Conservation (phyloP, 1,140 invertebrate genomes). For the Leptinotarsa defecta region DNA sequence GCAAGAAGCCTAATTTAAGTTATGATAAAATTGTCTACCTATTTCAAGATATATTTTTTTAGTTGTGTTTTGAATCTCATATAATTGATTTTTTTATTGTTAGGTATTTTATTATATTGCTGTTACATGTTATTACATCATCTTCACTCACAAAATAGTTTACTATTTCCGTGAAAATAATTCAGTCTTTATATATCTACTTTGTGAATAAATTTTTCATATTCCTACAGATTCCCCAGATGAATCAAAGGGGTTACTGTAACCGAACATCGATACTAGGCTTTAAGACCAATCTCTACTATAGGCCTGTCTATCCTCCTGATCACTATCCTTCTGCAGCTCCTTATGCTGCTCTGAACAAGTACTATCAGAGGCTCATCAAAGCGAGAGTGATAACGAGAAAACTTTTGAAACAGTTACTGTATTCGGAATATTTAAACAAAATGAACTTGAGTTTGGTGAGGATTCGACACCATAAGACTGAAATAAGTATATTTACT, state of each 20-base stretch:
- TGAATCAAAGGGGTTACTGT: slow-evolving; percentile 61
- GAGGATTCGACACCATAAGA: slow-evolving; percentile 62
- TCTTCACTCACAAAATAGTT: too few relatives aligned
- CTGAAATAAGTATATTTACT: slow-evolving; percentile 61
- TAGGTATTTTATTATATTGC: too few relatives aligned
- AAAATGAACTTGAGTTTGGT: slow-evolving; percentile 60
- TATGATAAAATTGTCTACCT: too few relatives aligned
- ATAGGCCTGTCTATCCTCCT: slow-evolving; percentile 65
- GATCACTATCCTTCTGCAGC: slow-evolving; percentile 67
- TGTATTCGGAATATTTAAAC: slow-evolving; percentile 67
- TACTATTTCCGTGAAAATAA: too few relatives aligned
- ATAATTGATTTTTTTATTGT: too few relatives aligned
- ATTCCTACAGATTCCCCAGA: slow-evolving; percentile 33
- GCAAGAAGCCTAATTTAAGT: too few relatives aligned
- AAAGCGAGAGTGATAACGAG: slow-evolving; percentile 71
- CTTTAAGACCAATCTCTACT: slow-evolving; percentile 58
- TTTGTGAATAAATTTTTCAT: slow-evolving; percentile 8
- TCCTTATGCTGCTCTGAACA: slow-evolving; percentile 73
- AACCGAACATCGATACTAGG: slow-evolving; percentile 58
- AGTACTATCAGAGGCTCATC: slow-evolving; percentile 74
- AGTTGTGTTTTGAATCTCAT: too few relatives aligned
- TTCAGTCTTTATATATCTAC: background rate
- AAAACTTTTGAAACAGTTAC: slow-evolving; percentile 72
- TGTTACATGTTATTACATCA: too few relatives aligned
- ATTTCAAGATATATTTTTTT: too few relatives aligned